Evolutionary conservation across 2,113 vertebrate genomes (phyloP).

Genomic region (Chaenocephalus aceratus): DNA sequence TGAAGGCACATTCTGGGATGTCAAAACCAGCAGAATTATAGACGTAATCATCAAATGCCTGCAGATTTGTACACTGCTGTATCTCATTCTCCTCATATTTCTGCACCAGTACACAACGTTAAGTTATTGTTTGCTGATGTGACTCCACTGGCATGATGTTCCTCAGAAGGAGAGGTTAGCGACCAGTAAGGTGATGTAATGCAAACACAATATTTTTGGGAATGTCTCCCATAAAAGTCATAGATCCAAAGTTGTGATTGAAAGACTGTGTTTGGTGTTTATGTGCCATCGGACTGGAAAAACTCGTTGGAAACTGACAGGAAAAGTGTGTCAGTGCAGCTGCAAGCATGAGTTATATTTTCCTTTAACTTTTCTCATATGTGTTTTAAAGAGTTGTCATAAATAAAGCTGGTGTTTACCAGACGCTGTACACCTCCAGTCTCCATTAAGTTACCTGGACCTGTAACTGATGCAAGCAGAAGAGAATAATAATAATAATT

Average conservation of each 20-base stretch:
- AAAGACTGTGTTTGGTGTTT: neutral
- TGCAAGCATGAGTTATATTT: neutral
- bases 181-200: slow-evolving; percentile 15
- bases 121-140: neutral
- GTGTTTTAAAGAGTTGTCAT: neutral
- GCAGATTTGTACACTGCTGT: neutral
- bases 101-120: slow-evolving; percentile 7
- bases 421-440: neutral
- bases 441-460: neutral
- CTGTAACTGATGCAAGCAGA: neutral
- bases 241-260: too few species aligned
- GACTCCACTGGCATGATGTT: slow-evolving; percentile 8
- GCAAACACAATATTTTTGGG: slow-evolving; percentile 14
- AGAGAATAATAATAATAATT: too few species aligned
- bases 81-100: slow-evolving; percentile 23
- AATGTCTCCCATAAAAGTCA: neutral
- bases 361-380: neutral
- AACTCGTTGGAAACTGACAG: neutral
- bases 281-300: neutral
- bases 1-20: neutral
- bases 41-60: slow-evolving; percentile 5
- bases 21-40: slow-evolving; percentile 34
- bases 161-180: too few species aligned
- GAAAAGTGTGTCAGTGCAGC: neutral
- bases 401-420: neutral